Percentiles rank a stretch among this genome's conserved stretches.
Evolutionary conservation across 2,888 invertebrate genomes (phyloP).

Genomic region (Meliscaeva auricollis): DNA sequence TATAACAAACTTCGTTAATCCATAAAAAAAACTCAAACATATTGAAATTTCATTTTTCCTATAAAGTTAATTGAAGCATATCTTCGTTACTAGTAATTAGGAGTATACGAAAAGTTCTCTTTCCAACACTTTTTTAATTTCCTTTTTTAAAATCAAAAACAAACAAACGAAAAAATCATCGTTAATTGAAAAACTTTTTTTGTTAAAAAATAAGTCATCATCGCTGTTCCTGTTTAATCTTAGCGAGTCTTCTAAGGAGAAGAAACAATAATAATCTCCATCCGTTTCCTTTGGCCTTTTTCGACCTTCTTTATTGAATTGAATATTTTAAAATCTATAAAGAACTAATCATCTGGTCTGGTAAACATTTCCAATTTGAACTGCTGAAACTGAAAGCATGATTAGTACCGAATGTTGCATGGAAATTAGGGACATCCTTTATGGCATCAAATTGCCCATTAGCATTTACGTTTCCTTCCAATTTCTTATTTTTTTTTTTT

Average conservation of each 20-base stretch:
- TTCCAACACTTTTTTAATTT: background rate
- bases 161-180: background rate
- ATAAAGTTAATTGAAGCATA: background rate
- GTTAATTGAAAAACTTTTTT: slow-evolving; percentile 63
- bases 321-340: slow-evolving; percentile 61
- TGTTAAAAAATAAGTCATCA: slow-evolving; percentile 1
- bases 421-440: slow-evolving; percentile 65
- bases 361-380: slow-evolving; percentile 41
- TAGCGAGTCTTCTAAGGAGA: background rate
- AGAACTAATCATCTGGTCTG: slow-evolving; percentile 60
- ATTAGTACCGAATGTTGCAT: slow-evolving; percentile 74
- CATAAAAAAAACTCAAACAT: too few species aligned
- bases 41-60: background rate
- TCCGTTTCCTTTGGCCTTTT: slow-evolving; percentile 4
- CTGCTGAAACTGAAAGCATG: slow-evolving; percentile 40
- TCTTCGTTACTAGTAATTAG: background rate
- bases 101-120: too few species aligned
- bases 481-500: background rate
- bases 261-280: slow-evolving; percentile 22
- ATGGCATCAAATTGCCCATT: slow-evolving; percentile 68
- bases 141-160: background rate
- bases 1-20: too few species aligned
- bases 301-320: slow-evolving; percentile 36
- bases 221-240: background rate
- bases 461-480: slow-evolving; percentile 52